Evolutionary conservation across 2,797 vertebrate genomes (phyloP), one percentile per base, ranked within the genome.

Genomic region (Sebastes baramenuke): DNA sequence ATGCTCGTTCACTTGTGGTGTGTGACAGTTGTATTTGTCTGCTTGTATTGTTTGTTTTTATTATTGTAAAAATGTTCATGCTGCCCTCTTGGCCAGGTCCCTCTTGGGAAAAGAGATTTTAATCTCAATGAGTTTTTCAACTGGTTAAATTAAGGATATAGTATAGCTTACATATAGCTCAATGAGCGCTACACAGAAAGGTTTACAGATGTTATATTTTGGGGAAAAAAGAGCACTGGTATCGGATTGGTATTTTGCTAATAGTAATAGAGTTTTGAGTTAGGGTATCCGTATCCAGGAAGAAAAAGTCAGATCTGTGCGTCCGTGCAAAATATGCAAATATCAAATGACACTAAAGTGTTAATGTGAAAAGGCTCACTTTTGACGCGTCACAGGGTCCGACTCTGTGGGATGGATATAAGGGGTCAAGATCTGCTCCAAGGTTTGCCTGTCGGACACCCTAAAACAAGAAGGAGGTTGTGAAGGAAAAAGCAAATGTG

Each of bases 391-490:
- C 32, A 98, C 95, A 73, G 97, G 97, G 92, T 99, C 97, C 0
- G 98, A 97, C 72, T 97, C 96, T 70, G 95, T 95, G 16, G 97
- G 97, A 92, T 99, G 97, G 89, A 98, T 94, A 68, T 98, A 99
- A 0, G 88, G 78, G 36, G 93, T 95, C 78, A 99, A 93, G 89
- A 99, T 95, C 92, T 97, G 94, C 84, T 92, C 75, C 6, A 99
- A 90, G 0, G 90, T 96, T 89, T 93, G 95, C 81, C 93, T 92
- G 0, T 97, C 98, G 6, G 96, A 93, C 32, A 98, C 96, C 93
- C 98, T 99, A 10, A 34, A 72, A 76, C 10, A 29, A 76, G 36
- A 80, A 30, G 29, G 3, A 64, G 9, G 60, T 32, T 10, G 7
- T 25, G 11, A 14, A 46, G 14, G 6, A 27, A 20, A 34, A 62